Evolutionary conservation across 2,888 invertebrate species (phyloP).

Genomic region (Crepidodera aurea): DNA sequence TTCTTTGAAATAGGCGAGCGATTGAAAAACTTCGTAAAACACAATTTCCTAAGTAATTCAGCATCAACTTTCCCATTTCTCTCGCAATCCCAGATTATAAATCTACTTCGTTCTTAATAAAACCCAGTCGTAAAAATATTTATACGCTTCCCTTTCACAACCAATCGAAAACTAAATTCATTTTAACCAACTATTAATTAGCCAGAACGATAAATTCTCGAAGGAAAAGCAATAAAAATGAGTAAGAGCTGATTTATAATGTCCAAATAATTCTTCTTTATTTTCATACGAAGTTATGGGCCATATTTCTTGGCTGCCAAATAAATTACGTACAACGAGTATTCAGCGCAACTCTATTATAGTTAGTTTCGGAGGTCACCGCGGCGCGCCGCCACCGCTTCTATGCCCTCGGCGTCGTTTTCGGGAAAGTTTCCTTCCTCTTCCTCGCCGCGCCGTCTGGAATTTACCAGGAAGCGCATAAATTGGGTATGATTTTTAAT

Average conservation of each 20-base stretch:
- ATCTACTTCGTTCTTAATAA: not conserved
- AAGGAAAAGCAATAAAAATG: slow-evolving; percentile 57
- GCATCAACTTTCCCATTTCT: not conserved
- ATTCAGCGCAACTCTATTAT: slow-evolving; percentile 63
- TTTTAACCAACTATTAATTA: slow-evolving; percentile 27
- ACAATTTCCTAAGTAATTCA: not conserved
- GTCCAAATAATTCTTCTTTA: slow-evolving; percentile 64
- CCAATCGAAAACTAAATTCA: slow-evolving; percentile 18
- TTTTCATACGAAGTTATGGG: slow-evolving; percentile 64
- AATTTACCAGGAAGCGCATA: too few species aligned
- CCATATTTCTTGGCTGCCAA: slow-evolving; percentile 62
- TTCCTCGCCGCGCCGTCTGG: not conserved
- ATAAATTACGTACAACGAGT: slow-evolving; percentile 62
- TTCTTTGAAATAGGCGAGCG: not conserved
- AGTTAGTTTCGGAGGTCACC: slow-evolving; percentile 61
- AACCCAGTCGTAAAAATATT: slow-evolving; percentile 15
- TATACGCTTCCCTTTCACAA: slow-evolving; percentile 7
- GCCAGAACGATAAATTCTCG: slow-evolving; percentile 51
- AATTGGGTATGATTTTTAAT: too few species aligned
- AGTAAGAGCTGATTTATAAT: slow-evolving; percentile 62
- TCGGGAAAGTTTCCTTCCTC: slow-evolving; percentile 17
- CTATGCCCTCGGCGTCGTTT: slow-evolving; percentile 18
- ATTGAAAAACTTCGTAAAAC: not conserved
- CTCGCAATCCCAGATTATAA: not conserved
- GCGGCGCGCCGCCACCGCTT: slow-evolving; percentile 34